phyloP scores from a whole-genome alignment of 2,888 invertebrate species.

The Oligia strigilis region DNA sequence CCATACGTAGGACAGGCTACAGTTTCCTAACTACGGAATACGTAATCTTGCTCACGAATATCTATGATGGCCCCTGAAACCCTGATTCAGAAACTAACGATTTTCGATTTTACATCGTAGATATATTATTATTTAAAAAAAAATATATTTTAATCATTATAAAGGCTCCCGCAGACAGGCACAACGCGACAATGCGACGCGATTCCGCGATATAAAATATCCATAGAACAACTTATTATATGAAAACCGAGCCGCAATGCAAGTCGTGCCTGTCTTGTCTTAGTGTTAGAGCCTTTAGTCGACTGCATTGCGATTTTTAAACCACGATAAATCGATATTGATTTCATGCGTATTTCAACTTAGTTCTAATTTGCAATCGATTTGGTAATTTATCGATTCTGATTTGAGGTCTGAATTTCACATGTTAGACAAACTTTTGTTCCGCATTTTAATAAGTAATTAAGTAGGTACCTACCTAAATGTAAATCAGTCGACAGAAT shows the following conservation, averaged over 20 bases:
- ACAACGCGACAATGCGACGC: background rate
- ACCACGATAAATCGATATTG: background rate
- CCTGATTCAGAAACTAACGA: background rate
- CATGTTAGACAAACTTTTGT: background rate
- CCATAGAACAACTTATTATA: background rate
- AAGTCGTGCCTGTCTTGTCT: background rate
- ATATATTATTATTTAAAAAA: background rate
- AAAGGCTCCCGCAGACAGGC: background rate
- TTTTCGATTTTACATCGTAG: background rate
- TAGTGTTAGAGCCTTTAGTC: too few species aligned
- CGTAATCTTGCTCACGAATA: background rate
- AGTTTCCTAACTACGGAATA: slow-evolving; percentile 26
- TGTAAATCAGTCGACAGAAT: background rate
- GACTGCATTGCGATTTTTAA: background rate
- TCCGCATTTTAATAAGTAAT: background rate
- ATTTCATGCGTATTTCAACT: background rate
- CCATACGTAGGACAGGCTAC: slow-evolving; percentile 1
- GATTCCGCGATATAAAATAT: background rate
- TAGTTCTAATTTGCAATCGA: background rate
- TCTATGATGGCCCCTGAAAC: background rate
- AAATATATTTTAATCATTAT: background rate
- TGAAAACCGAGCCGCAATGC: background rate
- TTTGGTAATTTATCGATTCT: too few species aligned
- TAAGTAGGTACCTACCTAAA: background rate
- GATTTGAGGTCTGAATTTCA: background rate